phyloP scores from a whole-genome alignment of 2,113 vertebrate species.

The Diglossa brunneiventris region DNA sequence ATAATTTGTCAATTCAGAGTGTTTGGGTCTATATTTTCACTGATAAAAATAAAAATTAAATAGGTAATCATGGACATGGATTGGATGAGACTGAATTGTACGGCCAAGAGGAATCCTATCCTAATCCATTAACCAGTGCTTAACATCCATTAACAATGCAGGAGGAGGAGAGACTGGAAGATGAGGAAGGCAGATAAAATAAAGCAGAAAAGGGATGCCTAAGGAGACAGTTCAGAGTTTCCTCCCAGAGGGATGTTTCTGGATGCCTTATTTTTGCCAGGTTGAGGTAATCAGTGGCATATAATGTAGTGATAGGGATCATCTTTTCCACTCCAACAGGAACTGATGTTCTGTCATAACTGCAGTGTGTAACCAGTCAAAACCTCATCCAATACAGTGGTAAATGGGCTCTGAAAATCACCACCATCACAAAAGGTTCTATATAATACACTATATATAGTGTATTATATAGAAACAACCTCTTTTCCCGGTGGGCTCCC shows the following conservation, averaged over 20 bases:
- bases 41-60: neutral
- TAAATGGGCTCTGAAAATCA: neutral
- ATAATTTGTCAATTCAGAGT: neutral
- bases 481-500: neutral
- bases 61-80: neutral
- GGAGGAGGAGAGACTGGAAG: neutral
- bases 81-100: neutral
- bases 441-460: neutral
- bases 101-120: neutral
- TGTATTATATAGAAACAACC: neutral
- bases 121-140: neutral
- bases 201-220: neutral
- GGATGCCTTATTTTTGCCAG: neutral
- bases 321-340: neutral
- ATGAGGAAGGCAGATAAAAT: neutral
- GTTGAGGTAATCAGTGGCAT: neutral
- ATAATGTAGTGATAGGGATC: accelerated
- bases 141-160: neutral
- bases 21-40: neutral
- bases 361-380: neutral
- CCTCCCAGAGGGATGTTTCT: neutral
- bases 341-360: neutral
- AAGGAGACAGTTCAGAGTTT: neutral
- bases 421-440: neutral
- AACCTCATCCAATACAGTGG: neutral